Percentiles rank a stretch among this genome's conserved stretches.
Conservation (phyloP, 2,888 invertebrate species). For the Acanthosoma haemorrhoidale region DNA sequence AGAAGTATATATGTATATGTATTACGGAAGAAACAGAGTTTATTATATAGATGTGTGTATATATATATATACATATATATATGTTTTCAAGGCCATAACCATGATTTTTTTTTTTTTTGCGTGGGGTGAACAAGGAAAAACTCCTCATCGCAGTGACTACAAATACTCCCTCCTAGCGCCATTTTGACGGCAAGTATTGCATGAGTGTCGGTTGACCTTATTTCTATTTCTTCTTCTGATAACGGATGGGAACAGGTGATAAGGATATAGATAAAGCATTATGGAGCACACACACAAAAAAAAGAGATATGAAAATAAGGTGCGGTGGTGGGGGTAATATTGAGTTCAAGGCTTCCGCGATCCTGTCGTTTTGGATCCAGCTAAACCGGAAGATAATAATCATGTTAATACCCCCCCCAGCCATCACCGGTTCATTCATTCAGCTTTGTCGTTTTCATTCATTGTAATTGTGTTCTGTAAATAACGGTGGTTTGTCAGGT, state of each 20-base stretch:
- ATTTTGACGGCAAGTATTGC: not conserved
- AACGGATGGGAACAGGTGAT: not conserved
- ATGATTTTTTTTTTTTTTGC: not conserved
- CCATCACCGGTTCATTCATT: too few relatives aligned
- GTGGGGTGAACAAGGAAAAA: not conserved
- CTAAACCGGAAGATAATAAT: conserved; percentile 4
- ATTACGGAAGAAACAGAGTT: too few relatives aligned
- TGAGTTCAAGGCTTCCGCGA: conserved; percentile 5
- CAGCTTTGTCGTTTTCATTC: too few relatives aligned
- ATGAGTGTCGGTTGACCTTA: not conserved
- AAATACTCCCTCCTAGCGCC: not conserved
- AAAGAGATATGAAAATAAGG: not conserved
- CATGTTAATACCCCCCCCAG: not conserved
- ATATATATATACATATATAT: too few relatives aligned
- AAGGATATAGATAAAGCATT: not conserved
- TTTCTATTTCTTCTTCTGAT: not conserved
- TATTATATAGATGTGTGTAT: too few relatives aligned
- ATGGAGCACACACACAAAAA: too few relatives aligned
- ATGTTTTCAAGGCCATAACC: not conserved
- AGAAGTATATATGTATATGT: too few relatives aligned
- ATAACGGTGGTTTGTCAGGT: too few relatives aligned
- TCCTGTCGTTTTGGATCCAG: not conserved
- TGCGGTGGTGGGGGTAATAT: conserved; percentile 1
- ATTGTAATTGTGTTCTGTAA: too few relatives aligned
- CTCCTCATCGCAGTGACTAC: not conserved